Evolutionary conservation across 2,113 vertebrate species (phyloP).

Genomic region (Hepsetus odoe): DNA sequence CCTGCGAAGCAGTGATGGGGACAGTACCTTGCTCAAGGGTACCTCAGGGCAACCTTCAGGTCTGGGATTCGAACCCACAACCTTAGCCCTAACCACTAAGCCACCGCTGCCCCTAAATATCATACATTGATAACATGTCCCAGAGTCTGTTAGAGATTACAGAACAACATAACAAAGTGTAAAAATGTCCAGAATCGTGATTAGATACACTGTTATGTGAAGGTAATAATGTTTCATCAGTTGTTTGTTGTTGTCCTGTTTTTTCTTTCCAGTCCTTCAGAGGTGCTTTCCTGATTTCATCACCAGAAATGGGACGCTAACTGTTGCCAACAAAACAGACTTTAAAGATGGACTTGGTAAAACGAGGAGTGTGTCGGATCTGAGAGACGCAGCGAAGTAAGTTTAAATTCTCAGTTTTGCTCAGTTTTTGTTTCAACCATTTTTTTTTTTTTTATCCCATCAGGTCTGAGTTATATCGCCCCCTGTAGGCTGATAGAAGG

Average conservation of each 20-base stretch:
- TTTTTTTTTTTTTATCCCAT: neutral
- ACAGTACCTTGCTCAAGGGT: too few species aligned
- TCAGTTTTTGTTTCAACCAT: neutral
- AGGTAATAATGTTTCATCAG: too few species aligned
- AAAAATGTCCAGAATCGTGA: too few species aligned
- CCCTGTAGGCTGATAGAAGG: neutral
- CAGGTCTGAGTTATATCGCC: neutral
- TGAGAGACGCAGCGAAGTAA: slow-evolving; percentile 88
- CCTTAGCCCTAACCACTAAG: too few species aligned
- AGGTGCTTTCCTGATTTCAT: slow-evolving; percentile 95
- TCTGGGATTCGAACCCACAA: too few species aligned
- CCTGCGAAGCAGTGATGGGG: too few species aligned
- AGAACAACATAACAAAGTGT: too few species aligned
- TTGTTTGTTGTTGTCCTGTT: neutral
- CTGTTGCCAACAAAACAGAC: slow-evolving; percentile 81
- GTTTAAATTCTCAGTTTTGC: slow-evolving; percentile 58
- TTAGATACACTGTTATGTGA: too few species aligned
- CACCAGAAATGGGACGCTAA: slow-evolving; percentile 83
- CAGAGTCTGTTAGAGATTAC: too few species aligned
- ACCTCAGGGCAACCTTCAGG: too few species aligned
- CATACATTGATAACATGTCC: too few species aligned
- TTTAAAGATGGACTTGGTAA: slow-evolving; percentile 85
- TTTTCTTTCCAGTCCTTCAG: slow-evolving; percentile 82
- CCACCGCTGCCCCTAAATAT: too few species aligned
- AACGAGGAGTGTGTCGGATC: slow-evolving; percentile 81